A percentile compares a stretch with the other conserved stretches of the same genome.
phyloP scores from a whole-genome alignment of 2,113 vertebrate species.

The Neotoma lepida region DNA sequence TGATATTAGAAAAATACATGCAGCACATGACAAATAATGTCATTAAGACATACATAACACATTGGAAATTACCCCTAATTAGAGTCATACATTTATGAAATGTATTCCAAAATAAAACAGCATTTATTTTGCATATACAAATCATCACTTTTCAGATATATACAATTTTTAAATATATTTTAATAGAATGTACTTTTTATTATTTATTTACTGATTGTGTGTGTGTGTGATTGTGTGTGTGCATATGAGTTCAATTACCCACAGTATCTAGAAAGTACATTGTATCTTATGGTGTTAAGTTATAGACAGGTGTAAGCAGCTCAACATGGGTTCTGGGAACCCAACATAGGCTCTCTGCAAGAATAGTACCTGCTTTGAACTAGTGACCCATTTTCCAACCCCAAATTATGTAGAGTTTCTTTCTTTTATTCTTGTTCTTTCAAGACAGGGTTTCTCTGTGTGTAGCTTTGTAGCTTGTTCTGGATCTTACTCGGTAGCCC shows the following conservation, averaged over 20 bases:
- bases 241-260: not conserved
- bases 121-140: not conserved
- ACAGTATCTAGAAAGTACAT: not conserved
- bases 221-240: not conserved
- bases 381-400: not conserved
- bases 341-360: not conserved
- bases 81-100: too few species aligned
- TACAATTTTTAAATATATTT: not conserved
- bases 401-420: not conserved
- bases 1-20: conserved; percentile 7
- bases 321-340: not conserved
- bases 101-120: not conserved
- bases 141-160: not conserved
- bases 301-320: not conserved
- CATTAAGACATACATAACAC: not conserved
- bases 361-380: not conserved
- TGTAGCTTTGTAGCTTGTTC: too few species aligned
- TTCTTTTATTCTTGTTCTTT: too few species aligned
- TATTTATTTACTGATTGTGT: not conserved
- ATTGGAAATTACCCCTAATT: not conserved
- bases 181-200: not conserved
- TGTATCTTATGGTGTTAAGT: not conserved
- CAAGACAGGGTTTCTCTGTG: too few species aligned
- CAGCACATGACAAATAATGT: not conserved
- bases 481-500: too few species aligned